Percentiles rank a stretch among this genome's conserved stretches.
phyloP scores from a whole-genome alignment of 37 sponge, comb jelly and placozoan genomes.

The Dysidea cf. avara region DNA sequence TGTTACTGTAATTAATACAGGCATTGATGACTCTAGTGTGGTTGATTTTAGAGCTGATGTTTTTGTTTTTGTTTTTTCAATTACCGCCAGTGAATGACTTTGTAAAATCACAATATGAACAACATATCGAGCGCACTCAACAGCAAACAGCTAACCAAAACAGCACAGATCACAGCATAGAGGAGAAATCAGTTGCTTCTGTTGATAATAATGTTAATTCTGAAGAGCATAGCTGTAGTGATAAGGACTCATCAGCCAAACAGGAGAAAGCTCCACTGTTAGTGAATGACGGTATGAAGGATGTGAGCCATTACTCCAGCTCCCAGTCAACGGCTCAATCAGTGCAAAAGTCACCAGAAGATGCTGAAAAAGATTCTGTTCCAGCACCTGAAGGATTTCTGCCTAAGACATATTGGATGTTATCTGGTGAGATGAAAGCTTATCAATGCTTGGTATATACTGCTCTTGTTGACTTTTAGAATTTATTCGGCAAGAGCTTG shows the following conservation, averaged over 20 bases:
- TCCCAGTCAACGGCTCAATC: no score
- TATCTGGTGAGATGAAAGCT: no score
- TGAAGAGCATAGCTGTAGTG: no score
- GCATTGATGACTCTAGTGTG: conserved; percentile 69
- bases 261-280: background rate
- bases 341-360: no score
- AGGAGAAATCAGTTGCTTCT: no score
- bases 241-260: background rate
- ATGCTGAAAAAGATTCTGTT: background rate
- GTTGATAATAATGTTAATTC: no score
- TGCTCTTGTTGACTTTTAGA: conserved; percentile 8
- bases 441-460: background rate
- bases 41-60: conserved; percentile 54
- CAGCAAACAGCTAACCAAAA: no score
- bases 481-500: conserved; percentile 63
- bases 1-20: conserved; percentile 19
- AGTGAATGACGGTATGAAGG: background rate
- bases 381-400: background rate
- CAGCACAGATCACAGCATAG: no score
- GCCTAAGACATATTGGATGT: background rate
- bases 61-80: conserved; percentile 60
- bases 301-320: no score
- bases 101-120: background rate
- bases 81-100: conserved; percentile 40
- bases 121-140: no score